phyloP scores from a whole-genome alignment of 35 echinoderm and acorn worm genomes.

The Ophioderma brevispina region DNA sequence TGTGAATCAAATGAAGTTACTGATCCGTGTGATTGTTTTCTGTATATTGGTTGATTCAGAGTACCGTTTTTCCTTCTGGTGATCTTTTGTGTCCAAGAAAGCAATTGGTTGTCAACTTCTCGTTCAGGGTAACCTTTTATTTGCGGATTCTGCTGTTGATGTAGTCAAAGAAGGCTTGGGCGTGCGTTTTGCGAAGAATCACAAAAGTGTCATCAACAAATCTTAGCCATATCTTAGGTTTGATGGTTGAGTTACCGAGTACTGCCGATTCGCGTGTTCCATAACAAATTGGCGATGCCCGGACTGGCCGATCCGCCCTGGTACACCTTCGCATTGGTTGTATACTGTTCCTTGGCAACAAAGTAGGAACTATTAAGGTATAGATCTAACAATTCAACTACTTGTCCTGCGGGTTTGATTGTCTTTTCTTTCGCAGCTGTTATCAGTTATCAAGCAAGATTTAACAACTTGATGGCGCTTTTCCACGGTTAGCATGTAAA shows the following conservation, averaged over 20 bases:
- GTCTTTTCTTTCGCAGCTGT: background rate
- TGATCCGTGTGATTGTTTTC: background rate
- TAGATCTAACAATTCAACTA: background rate
- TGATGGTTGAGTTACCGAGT: background rate
- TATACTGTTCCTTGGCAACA: background rate
- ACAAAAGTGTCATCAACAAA: conserved; percentile 5
- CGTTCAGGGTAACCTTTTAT: background rate
- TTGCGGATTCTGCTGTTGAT: background rate
- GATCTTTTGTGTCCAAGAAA: background rate
- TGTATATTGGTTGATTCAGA: background rate
- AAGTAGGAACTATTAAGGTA: background rate
- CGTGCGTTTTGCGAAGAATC: background rate
- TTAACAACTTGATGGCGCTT: background rate
- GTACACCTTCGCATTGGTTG: background rate
- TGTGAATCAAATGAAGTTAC: background rate
- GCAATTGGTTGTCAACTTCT: background rate
- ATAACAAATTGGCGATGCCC: background rate
- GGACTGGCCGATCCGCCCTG: background rate
- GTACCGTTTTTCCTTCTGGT: background rate
- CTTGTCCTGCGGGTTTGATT: background rate
- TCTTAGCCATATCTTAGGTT: background rate
- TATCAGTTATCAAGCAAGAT: background rate
- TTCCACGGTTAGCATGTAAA: background rate
- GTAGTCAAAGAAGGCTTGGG: background rate
- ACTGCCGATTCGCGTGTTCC: background rate